A percentile compares a stretch with the other conserved stretches of the same genome.
These are phyloP conservation scores for Tryphoninae sp. DNA, from an alignment of 2,888 invertebrate genomes.

Conservation along the genomic window DNA sequence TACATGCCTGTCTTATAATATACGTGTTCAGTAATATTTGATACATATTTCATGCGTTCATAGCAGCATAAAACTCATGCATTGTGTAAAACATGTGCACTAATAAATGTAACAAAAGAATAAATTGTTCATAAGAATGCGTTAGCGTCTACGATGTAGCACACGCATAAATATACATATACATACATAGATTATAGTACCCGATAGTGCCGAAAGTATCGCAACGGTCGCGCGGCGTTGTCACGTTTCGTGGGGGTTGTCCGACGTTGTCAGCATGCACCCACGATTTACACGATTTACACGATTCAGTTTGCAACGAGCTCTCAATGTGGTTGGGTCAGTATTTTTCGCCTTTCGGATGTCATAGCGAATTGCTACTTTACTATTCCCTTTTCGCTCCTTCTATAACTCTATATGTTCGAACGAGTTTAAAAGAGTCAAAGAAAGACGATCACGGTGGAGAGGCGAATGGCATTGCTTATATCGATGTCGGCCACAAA, in stretches of 20 bases:
- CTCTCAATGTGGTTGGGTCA: conserved; percentile 17
- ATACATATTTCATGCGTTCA: too few species aligned
- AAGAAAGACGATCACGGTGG: not conserved
- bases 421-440: not conserved
- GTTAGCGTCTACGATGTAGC: not conserved
- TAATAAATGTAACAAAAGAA: too few species aligned
- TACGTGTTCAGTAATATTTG: too few species aligned
- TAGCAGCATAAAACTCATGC: too few species aligned
- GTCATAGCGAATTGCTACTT: conserved; percentile 20
- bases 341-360: not conserved
- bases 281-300: too few species aligned
- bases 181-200: not conserved
- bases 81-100: too few species aligned
- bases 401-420: not conserved
- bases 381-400: not conserved
- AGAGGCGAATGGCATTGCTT: not conserved
- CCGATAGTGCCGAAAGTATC: not conserved
- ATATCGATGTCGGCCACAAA: not conserved
- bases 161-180: not conserved
- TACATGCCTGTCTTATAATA: too few species aligned
- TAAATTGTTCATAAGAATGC: not conserved
- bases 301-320: conserved; percentile 43
- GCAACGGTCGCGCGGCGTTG: conserved; percentile 35
- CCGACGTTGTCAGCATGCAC: not conserved
- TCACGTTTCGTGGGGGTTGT: not conserved